phyloP scores from a whole-genome alignment of 1,140 invertebrate genomes.

The Microplitis mediator region DNA sequence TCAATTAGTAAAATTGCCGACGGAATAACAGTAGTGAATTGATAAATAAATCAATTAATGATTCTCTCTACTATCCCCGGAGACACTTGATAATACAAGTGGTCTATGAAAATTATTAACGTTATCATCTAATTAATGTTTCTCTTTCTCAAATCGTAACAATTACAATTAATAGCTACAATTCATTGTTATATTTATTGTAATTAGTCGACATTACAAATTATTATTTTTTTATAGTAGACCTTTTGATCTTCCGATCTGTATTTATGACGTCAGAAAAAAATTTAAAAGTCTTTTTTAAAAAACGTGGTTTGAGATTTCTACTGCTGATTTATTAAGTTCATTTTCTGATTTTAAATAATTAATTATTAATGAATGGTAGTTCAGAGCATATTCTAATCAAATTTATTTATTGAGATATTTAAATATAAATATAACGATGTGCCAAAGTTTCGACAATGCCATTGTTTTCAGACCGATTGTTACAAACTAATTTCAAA shows the following conservation, averaged over 20 bases:
- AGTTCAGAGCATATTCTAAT: too few species aligned
- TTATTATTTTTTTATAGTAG: too few species aligned
- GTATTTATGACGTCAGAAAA: too few species aligned
- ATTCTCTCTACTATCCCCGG: conserved; percentile 4
- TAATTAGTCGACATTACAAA: neutral
- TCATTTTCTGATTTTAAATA: too few species aligned
- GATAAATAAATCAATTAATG: conserved; percentile 50
- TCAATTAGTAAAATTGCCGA: conserved; percentile 20
- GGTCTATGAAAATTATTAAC: neutral
- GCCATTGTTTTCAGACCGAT: neutral
- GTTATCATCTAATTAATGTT: neutral
- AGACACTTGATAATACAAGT: conserved; percentile 15
- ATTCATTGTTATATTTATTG: neutral
- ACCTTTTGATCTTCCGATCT: too few species aligned
- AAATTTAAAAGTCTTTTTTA: too few species aligned
- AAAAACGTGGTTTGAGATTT: too few species aligned
- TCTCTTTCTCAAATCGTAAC: neutral
- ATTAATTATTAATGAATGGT: too few species aligned
- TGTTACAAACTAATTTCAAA: neutral
- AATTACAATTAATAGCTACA: neutral
- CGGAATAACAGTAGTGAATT: conserved; percentile 38
- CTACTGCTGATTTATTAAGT: too few species aligned
- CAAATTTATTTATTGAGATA: too few species aligned
- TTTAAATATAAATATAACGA: too few species aligned
- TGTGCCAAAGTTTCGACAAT: neutral